Base-by-base conservation (phyloP, 2,797 vertebrate genomes). In the Danio kyathit region DNA sequence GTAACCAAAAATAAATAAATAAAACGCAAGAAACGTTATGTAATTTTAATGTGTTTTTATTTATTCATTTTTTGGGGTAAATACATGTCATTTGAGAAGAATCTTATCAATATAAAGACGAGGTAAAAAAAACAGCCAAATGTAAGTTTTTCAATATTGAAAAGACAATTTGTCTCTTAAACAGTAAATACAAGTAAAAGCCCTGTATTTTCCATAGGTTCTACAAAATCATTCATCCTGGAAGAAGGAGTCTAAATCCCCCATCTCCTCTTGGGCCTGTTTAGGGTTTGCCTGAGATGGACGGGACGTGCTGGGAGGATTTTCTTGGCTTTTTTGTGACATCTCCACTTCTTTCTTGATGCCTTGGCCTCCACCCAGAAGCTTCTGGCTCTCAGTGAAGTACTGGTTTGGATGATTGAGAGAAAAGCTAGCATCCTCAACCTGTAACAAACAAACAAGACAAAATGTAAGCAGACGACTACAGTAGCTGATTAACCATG, bases 401-500 rank as follows among this genome's bases (percentile, higher is more conserved):
- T 98, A 99, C 90, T 98, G 97, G 93, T 99, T 99, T 5, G 98
- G 98, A 87, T 99, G 98, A 92, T 90, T 99, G 86, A 99, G 91
- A 29, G 97, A 98, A 92, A 99, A 99, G 1, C 90, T 93, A 59
- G 93, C 82, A 17, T 99, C 98, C 46, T 96, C 96, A 6, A 97
- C 82, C 98, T 99, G 89, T 63, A 79, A 0, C 61, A 17, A 74
- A 54, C 87, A 86, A 29, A 44, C 67, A 89, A 86, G 85, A 49
- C 10, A 59, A 65, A 29, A 29, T 29, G 71, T 78, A 9, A 59
- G 19, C 60, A 67, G 16, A 69, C 70, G 14, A 54, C 65, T 66
- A 7, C 14, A 56, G 63, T 57, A 56, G 12, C 48, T 17, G 46
- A 75, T 52, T 16, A 59, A 17, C 17, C 38, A 19, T n/a, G n/a